Base-by-base conservation (phyloP, 2,888 invertebrate genomes). In the Meiosimyza platycephala region DNA sequence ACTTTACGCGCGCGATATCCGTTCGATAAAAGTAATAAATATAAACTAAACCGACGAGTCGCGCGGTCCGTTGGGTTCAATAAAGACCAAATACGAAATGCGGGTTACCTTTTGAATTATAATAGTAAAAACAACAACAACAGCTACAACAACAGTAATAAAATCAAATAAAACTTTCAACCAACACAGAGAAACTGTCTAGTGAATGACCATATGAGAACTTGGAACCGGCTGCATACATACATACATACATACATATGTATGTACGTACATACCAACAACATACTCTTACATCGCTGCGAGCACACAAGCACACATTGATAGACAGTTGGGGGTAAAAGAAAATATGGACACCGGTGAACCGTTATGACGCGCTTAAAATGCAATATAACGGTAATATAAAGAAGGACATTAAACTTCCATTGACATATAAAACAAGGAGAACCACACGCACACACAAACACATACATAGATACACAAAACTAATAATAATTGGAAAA, bases 1-100 rank as follows among this genome's bases (percentile, higher is more conserved):
- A 64, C 51, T 33, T 48, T 47, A 47, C 70, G 72, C 72, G 70
- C 77, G 78, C 82, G 81, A 81, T 85, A 85, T 85, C 86, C 87
- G 83, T 81, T 83, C 85, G 85, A 85, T 85, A 86, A 85, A 85
- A 82, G 83, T 81, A 85, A 86, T 86, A 85, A 85, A 86, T 85
- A 86, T 85, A 82, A 86, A 85, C 85, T 85, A 85, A 85, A 83
- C 78, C 74, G 69, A 74, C 22, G 54, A 67, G 59, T 63, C 63
- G 63, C 48, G 57, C 33, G 47, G 12, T 54, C 52, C 40, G 13
- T 75, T 75, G 72, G 74, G 76, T 77, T 77, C 76, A 79, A 77
- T 78, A 77, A 77, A 78, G 73, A 77, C 80, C 78, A 81, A 80
- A 80, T 76, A 40, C 62, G 47, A 40, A 52, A 55, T 52, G 33